Base-by-base conservation (phyloP, 2,888 invertebrate species). In the Lydus trimaculatus region DNA sequence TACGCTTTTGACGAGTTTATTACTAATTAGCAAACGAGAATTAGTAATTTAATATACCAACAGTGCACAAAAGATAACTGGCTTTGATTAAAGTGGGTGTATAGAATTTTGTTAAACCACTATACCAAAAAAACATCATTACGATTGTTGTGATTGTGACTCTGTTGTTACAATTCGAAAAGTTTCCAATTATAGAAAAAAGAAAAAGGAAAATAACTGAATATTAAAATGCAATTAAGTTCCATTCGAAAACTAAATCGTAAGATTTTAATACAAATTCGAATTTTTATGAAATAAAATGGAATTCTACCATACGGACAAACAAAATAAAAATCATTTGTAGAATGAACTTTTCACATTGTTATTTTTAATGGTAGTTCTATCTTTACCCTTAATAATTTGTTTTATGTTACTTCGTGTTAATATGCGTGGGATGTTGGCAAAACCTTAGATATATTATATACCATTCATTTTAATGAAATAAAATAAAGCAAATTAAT, bases 1-100 rank as follows among this genome's bases (percentile, higher is more conserved):
- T 63, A 60, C 67, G 70, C 70, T 70, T 70, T 70, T 70, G 70
- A 67, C 63, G 65, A 70, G 70, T 70, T 70, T 70, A 67, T 70
- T 70, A 67, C 70, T 70, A 70, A 70, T 70, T 70, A 70, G 67
- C 67, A 67, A 70, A 70, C 70, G 70, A 67, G 70, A 70, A 70
- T 70, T 70, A 70, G 70, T 70, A 70, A 70, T 70, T 70, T 70
- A 70, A 70, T 70, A 70, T 60, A 67, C 65, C 67, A 67, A 67
- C 70, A 65, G 70, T 59, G 65, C 63, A 70, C 67, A 70, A 67
- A 70, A 67, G 70, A 70, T 65, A 63, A 62, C 58, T 61, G 59
- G 39, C 56, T 36, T 56, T 67, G 65, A 70, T 70, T 70, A 70
- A 67, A 67, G 64, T 66, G 39, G 66, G 61, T 8, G 17, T n/a